These are phyloP conservation scores for Cylloceria caligata DNA, from an alignment of 2,888 invertebrate species.

Conservation along the genomic window DNA sequence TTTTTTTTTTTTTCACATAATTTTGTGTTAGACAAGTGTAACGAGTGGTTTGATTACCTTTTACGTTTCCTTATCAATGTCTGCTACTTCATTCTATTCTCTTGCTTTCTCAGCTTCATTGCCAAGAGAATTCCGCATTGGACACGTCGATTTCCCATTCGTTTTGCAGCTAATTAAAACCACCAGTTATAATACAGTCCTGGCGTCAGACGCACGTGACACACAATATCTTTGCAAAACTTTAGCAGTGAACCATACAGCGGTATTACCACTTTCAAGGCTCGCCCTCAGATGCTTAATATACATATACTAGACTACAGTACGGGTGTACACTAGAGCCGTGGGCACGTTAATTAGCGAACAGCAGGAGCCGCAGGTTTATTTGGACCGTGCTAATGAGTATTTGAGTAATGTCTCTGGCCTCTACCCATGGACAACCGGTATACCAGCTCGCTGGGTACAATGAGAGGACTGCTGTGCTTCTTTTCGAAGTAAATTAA, in stretches of 20 bases:
- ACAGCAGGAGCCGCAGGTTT: constrained; percentile 76
- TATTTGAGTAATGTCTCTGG: constrained; percentile 81
- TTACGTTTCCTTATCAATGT: background rate
- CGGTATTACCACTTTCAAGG: constrained; percentile 59
- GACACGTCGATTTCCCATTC: constrained; percentile 77
- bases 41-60: background rate
- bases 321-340: constrained; percentile 46
- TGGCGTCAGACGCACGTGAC: constrained; percentile 70
- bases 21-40: too few species aligned
- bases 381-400: constrained; percentile 82
- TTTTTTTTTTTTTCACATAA: too few species aligned
- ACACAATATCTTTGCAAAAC: constrained; percentile 76
- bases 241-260: constrained; percentile 70
- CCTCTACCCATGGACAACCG: constrained; percentile 68
- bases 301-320: constrained; percentile 25
- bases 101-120: constrained; percentile 40
- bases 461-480: constrained; percentile 64
- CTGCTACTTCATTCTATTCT: background rate
- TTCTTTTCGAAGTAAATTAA: constrained; percentile 77
- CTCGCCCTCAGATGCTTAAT: constrained; percentile 58
- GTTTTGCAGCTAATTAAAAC: constrained; percentile 79
- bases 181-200: constrained; percentile 60
- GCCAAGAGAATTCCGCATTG: constrained; percentile 71
- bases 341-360: constrained; percentile 81
- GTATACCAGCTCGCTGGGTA: constrained; percentile 52